Conservation (phyloP, 2,113 vertebrate genomes). For the Oceanites oceanicus region DNA sequence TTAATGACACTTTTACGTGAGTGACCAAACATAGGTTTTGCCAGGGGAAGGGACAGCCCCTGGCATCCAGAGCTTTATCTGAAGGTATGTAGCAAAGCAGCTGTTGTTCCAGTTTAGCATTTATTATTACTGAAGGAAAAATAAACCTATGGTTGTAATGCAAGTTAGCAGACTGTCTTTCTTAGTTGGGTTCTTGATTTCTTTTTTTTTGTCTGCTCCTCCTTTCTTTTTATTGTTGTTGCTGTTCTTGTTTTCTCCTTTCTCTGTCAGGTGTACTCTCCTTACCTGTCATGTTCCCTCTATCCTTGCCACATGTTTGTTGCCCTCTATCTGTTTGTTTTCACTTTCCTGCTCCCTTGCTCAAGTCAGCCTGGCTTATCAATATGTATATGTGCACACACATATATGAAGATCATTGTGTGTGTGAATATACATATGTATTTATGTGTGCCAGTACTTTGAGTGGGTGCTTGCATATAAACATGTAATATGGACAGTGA, state of each 20-base stretch:
- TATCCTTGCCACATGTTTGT: background rate
- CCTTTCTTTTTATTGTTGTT: background rate
- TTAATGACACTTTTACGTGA: background rate
- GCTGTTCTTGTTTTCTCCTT: background rate
- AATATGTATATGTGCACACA: background rate
- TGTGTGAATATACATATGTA: background rate
- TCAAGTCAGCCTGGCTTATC: background rate
- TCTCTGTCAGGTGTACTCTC: background rate
- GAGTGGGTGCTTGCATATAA: background rate
- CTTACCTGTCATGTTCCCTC: background rate
- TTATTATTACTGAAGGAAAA: slow-evolving; percentile 1
- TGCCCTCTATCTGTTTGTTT: background rate
- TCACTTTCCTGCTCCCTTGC: background rate
- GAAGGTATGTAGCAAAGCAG: background rate
- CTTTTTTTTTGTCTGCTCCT: background rate
- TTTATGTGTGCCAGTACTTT: background rate
- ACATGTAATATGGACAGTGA: fast-evolving
- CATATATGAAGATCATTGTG: background rate
- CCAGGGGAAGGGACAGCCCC: background rate
- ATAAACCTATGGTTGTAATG: background rate
- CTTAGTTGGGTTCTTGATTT: background rate
- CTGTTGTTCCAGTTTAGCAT: background rate
- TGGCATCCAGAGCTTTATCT: background rate
- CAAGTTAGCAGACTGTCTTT: background rate
- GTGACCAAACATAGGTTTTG: background rate